Base-by-base conservation (phyloP, 2,113 vertebrate species). In the Pipa parva region DNA sequence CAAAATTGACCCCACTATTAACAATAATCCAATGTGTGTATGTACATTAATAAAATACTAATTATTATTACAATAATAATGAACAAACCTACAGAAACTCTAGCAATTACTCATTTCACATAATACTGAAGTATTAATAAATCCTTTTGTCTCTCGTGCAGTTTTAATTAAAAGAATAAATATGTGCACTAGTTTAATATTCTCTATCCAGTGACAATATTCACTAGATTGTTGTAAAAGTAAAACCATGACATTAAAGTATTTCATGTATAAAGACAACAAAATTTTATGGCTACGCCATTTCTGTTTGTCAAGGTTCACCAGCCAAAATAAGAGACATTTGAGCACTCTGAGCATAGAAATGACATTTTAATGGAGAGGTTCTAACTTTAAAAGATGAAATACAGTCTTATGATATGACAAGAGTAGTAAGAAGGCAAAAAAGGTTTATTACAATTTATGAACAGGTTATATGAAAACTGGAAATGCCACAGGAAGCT, bases 201-300 rank as follows among this genome's bases (percentile, higher is more conserved):
- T 36, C 33, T 36, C 10, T 13, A n/a, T 36, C 3, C 33, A 36
- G 56, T 36, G 72, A 73, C 71, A 78, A 27, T 59, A 65, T 71
- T 75, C 63, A 20, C 5, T 25, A 20, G 9, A 1, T 11, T 46
- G 26, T 21, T 27, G 9, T 54, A 36, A 20, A 11, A n/a, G 22
- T 11, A 63, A 25, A 31, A 42, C 6, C 24, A 29, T 15, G 22
- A 63, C 39, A 63, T 27, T 67, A 74, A 26, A 45, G 8, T 5
- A 54, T 11, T 59, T n/a, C n/a, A 58, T 66, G 28, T 18, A 20
- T 15, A 7, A 36, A 45, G 21, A 66, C 21, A 24, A 22, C n/a
- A n/a, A n/a, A 57, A 12, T 27, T 48, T 33, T 66, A 33, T 27
- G 56, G n/a, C 26, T 66, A 42, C 48, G 39, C 48, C 52, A 57